phyloP scores from a whole-genome alignment of 2,888 invertebrate species.

The Synergus japonicus region DNA sequence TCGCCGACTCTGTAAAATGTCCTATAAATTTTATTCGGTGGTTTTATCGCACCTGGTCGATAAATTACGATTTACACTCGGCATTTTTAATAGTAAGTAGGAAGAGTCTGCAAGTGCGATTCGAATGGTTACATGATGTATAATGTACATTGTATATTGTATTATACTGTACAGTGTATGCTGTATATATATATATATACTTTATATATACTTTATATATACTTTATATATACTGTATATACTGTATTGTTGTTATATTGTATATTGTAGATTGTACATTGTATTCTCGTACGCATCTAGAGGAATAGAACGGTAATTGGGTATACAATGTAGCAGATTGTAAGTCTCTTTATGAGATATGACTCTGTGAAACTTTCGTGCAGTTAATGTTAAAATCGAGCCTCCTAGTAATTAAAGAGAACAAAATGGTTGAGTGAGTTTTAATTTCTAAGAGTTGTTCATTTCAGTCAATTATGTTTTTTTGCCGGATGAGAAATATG shows the following conservation, averaged over 20 bases:
- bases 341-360: constrained; percentile 5
- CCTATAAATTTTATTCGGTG: constrained; percentile 74
- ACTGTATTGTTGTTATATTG: too few species aligned
- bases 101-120: background rate
- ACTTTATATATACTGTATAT: too few species aligned
- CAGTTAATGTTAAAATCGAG: background rate
- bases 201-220: too few species aligned
- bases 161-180: too few species aligned
- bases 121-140: background rate
- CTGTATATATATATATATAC: too few species aligned
- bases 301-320: background rate
- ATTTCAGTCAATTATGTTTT: background rate
- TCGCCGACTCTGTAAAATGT: constrained; percentile 73
- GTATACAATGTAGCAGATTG: background rate
- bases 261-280: background rate
- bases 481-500: background rate
- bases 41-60: constrained; percentile 67
- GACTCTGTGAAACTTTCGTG: constrained; percentile 12
- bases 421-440: constrained; percentile 3
- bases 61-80: constrained; percentile 68
- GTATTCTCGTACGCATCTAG: background rate
- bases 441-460: background rate
- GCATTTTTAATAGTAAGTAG: constrained; percentile 45
- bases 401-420: constrained; percentile 14
- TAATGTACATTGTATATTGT: background rate